These are phyloP conservation scores for Chrysochloris asiatica DNA, from an alignment of 2,113 vertebrate species.

Conservation along the genomic window DNA sequence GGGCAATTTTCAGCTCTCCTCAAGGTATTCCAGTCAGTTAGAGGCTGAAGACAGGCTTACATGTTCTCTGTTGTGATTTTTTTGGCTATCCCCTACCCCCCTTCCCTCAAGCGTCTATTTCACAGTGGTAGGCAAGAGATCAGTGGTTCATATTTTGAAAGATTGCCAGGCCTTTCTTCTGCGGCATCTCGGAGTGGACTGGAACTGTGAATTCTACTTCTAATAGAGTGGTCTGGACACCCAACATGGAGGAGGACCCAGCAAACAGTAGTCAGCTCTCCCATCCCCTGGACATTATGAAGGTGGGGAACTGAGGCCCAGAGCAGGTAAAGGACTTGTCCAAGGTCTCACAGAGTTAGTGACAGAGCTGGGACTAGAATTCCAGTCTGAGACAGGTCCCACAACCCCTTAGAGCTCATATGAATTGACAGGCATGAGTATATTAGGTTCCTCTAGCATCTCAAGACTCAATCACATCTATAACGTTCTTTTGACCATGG, in stretches of 20 bases:
- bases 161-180: not conserved
- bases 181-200: no score
- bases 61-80: no score
- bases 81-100: no score
- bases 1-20: no score
- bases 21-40: no score
- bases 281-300: no score
- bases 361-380: not conserved
- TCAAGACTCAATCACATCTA: no score
- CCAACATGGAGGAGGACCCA: not conserved
- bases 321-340: not conserved
- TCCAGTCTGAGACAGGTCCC: not conserved
- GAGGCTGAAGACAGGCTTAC: no score
- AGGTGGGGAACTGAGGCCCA: not conserved
- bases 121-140: no score
- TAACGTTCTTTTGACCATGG: not conserved
- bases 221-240: not conserved
- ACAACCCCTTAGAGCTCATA: rapidly evolving
- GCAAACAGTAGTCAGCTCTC: rapidly evolving
- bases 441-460: not conserved
- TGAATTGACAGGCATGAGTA: rapidly evolving
- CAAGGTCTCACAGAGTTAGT: not conserved
- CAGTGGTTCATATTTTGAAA: no score
- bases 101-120: no score
- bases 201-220: no score